Evolutionary conservation across 1,140 invertebrate species (phyloP).

Genomic region (Cherax quadricarinatus): DNA sequence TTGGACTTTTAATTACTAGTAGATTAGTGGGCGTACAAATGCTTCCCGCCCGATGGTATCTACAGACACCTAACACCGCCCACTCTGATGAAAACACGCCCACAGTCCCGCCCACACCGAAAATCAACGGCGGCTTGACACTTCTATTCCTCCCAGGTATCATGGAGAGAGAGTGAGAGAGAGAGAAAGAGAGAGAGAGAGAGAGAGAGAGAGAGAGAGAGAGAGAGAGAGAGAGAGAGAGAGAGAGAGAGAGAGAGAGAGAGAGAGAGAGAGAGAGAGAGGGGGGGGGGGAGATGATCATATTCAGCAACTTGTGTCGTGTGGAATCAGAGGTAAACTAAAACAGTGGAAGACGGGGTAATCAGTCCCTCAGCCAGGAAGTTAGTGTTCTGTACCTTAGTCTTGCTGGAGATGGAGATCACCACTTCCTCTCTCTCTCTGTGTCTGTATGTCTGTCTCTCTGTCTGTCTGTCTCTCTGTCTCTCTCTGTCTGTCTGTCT

Average conservation of each 20-base stretch:
- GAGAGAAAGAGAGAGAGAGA: not conserved
- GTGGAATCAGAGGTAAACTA: not conserved
- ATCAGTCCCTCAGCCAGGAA: too few species aligned
- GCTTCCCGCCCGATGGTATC: slow-evolving; percentile 56
- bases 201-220: slow-evolving; percentile 14
- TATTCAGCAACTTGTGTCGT: too few species aligned
- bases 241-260: not conserved
- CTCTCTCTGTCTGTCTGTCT: too few species aligned
- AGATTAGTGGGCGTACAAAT: slow-evolving; percentile 69
- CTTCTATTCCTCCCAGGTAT: slow-evolving; percentile 45
- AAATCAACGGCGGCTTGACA: slow-evolving; percentile 54
- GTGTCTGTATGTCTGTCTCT: too few species aligned
- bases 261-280: slow-evolving; percentile 28
- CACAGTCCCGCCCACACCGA: slow-evolving; percentile 42
- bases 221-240: slow-evolving; percentile 1
- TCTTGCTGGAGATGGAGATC: too few species aligned
- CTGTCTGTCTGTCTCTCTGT: too few species aligned
- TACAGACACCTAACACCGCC: slow-evolving; percentile 60
- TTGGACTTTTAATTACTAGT: slow-evolving; percentile 67
- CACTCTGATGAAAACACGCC: slow-evolving; percentile 62
- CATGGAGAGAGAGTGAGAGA: not conserved
- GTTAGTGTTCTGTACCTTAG: too few species aligned
- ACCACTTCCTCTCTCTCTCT: too few species aligned
- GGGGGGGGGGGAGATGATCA: not conserved
- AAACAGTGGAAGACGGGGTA: not conserved